These are phyloP conservation scores for Diprion similis DNA, from an alignment of 1,140 invertebrate species.

Conservation along the genomic window DNA sequence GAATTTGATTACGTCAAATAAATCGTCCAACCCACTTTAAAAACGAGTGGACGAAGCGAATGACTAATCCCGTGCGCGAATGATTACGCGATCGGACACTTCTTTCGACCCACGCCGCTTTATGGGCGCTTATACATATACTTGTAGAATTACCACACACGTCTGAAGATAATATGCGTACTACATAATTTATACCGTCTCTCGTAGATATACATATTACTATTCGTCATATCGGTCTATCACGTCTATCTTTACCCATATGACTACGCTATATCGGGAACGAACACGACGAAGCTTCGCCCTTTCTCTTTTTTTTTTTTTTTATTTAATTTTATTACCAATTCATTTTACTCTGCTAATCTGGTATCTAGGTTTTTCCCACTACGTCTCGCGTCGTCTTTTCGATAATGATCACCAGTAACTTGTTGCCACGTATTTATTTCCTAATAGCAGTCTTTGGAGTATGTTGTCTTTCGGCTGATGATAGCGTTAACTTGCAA, in stretches of 20 bases:
- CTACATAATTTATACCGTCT: neutral
- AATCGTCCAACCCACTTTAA: constrained; percentile 54
- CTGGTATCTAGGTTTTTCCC: too few species aligned
- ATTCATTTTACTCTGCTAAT: too few species aligned
- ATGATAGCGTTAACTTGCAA: too few species aligned
- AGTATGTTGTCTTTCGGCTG: too few species aligned
- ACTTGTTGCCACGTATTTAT: too few species aligned
- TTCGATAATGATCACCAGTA: too few species aligned
- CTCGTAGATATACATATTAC: neutral
- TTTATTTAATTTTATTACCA: too few species aligned
- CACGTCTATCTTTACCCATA: neutral
- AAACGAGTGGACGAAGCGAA: constrained; percentile 46
- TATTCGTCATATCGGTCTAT: neutral
- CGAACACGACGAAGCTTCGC: too few species aligned
- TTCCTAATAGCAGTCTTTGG: too few species aligned
- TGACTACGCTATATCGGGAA: neutral
- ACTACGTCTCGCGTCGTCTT: too few species aligned
- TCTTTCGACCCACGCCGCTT: constrained; percentile 47
- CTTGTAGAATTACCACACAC: constrained; percentile 18
- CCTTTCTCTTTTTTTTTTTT: too few species aligned
- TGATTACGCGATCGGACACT: constrained; percentile 51
- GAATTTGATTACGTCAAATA: constrained; percentile 55
- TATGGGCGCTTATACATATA: constrained; percentile 33
- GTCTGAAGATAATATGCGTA: neutral
- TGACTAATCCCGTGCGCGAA: constrained; percentile 43